Conservation (phyloP, 2,797 vertebrate species). For the Acropternis orthonyx region DNA sequence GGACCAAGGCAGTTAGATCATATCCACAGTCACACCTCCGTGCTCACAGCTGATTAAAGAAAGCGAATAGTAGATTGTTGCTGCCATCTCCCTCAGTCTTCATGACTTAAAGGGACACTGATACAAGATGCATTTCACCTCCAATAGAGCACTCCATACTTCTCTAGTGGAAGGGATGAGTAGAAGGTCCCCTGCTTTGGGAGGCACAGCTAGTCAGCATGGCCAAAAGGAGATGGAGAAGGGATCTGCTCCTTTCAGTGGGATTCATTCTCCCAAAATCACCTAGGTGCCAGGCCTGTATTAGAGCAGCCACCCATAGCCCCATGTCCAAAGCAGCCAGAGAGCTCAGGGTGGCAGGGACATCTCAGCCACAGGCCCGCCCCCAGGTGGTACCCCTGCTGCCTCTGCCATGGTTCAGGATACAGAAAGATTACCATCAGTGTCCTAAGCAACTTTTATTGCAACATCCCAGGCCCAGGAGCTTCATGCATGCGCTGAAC, state of each 20-base stretch:
- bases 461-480: neutral
- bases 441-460: neutral
- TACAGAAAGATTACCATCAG: neutral
- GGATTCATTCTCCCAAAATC: neutral
- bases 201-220: neutral
- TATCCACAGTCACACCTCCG: neutral
- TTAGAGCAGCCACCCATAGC: neutral
- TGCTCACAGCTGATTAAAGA: neutral
- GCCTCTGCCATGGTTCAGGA: neutral
- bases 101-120: neutral
- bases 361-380: neutral
- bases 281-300: neutral
- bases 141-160: neutral
- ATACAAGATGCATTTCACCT: neutral
- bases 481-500: neutral
- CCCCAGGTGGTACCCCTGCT: neutral
- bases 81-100: neutral
- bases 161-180: accelerated
- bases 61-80: neutral
- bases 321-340: neutral
- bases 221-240: neutral
- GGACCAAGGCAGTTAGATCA: neutral
- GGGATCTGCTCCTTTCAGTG: neutral
- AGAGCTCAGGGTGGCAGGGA: neutral
- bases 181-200: neutral